Percentiles rank a stretch among this genome's conserved stretches.
Evolutionary conservation across 1,140 invertebrate species (phyloP).

Genomic region (Atta colombica): DNA sequence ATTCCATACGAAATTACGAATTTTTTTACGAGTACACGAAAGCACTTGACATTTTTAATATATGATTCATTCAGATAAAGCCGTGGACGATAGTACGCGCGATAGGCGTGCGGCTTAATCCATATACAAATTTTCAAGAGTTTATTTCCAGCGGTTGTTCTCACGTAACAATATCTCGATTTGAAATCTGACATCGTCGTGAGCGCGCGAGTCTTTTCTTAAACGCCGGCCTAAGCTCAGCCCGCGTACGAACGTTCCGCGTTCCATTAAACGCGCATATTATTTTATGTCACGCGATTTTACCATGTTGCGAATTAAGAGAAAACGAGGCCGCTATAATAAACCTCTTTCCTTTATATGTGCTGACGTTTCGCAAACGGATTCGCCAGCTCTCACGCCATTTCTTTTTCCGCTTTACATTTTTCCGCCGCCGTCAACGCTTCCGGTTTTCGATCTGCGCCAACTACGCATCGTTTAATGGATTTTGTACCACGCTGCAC

Average conservation of each 20-base stretch:
- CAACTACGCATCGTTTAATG: conserved; percentile 68
- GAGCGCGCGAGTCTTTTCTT: conserved; percentile 27
- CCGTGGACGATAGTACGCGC: conserved; percentile 1
- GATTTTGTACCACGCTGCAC: conserved; percentile 63
- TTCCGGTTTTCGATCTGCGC: conserved; percentile 65
- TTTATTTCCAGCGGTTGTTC: conserved; percentile 34
- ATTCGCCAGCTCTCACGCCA: conserved; percentile 49
- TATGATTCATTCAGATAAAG: background rate
- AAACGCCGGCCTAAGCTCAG: background rate
- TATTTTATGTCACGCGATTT: conserved; percentile 74
- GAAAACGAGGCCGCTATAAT: conserved; percentile 80
- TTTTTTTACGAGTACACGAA: conserved; percentile 21
- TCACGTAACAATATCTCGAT: conserved; percentile 27
- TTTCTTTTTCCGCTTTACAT: conserved; percentile 58
- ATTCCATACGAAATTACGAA: conserved; percentile 66
- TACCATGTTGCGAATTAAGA: conserved; percentile 75
- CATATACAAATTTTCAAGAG: conserved; percentile 28
- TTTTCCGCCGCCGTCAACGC: background rate
- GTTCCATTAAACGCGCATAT: conserved; percentile 66
- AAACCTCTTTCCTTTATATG: conserved; percentile 60
- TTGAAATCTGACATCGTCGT: conserved; percentile 1
- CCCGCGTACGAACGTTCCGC: conserved; percentile 47
- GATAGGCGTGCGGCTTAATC: conserved; percentile 31
- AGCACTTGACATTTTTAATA: conserved; percentile 38
- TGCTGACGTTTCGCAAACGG: conserved; percentile 67